Evolutionary conservation across 2,888 invertebrate genomes (phyloP).

Genomic region (Ennomos fuscantarius): DNA sequence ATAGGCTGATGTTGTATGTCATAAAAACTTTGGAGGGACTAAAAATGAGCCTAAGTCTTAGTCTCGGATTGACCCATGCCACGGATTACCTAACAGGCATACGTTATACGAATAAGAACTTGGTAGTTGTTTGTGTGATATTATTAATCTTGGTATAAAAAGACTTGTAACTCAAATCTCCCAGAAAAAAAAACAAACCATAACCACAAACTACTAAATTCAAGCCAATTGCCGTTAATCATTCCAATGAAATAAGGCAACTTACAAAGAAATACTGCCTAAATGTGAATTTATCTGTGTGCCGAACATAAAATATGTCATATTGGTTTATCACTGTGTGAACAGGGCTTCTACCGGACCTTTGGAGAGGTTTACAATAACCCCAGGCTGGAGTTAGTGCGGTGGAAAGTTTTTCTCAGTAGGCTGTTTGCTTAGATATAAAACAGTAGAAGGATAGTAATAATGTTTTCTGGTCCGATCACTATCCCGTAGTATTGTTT

Average conservation of each 20-base stretch:
- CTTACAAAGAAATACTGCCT: slow-evolving; percentile 40
- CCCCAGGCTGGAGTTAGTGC: slow-evolving; percentile 17
- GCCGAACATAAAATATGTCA: slow-evolving; percentile 47
- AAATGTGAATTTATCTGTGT: slow-evolving; percentile 46
- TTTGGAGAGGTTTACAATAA: slow-evolving; percentile 38
- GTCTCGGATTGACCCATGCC: too few relatives aligned
- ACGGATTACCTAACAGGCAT: too few relatives aligned
- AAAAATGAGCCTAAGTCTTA: too few relatives aligned
- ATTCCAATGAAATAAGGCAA: slow-evolving; percentile 29
- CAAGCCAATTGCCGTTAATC: slow-evolving; percentile 24
- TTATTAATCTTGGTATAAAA: too few relatives aligned
- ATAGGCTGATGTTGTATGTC: too few relatives aligned
- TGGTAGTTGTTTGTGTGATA: too few relatives aligned
- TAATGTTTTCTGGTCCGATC: too few relatives aligned
- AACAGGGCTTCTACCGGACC: slow-evolving; percentile 56
- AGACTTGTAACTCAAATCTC: slow-evolving; percentile 1
- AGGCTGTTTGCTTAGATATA: slow-evolving; percentile 11
- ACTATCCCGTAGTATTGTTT: too few relatives aligned
- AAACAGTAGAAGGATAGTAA: neutral
- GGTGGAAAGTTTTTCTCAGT: slow-evolving; percentile 13
- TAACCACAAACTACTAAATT: slow-evolving; percentile 20
- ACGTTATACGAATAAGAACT: too few relatives aligned
- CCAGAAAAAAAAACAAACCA: slow-evolving; percentile 23
- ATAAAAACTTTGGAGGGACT: too few relatives aligned
- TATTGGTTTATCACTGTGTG: slow-evolving; percentile 68